Base-by-base conservation (phyloP, 1,140 invertebrate genomes). In the Bombus affinis region DNA sequence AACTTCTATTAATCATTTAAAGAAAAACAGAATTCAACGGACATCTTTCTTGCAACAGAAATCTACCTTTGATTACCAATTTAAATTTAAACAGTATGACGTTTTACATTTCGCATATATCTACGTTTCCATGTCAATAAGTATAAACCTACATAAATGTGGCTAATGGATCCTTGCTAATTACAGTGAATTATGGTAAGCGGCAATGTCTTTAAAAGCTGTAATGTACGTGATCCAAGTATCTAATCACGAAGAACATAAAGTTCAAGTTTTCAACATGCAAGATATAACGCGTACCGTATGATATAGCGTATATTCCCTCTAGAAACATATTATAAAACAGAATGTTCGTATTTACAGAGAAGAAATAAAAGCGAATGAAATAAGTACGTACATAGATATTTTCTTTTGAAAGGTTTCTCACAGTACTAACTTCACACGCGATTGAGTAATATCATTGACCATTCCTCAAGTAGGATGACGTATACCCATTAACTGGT, bases 401-500 rank as follows among this genome's bases (percentile, higher is more conserved):
- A 65, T 65, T 13, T 18, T 15, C 25, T 84, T 71, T 66, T 18
- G 57, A 79, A 42, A 44, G 10, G 28, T 83, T 70, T 59, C 82
- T 78, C 82, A 70, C 62, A 83, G 44, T 57, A 37, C 35, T 44
- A 57, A 65, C 66, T 79, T 88, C 57, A 76, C 80, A 37, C 80
- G 37, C 83, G 73, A 88, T 89, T 86, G 83, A 85, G 80, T 80
- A 80, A 86, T 53, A 66, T 59, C 80, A 86, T 89, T 81, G 87
- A 81, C 82, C 88, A 89, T 90, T 89, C 62, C 81, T 84, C 79
- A 47, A 65, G 76, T 77, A 81, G 74, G 78, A 83, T 92, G 91
- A 92, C 86, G 86, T 85, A 88, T 84, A 75, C 88, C 88, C 86
- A 91, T 92, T 92, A 90, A 75, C 76, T 75, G 66, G 82, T 91